Evolutionary conservation across 2,888 invertebrate genomes (phyloP).

Genomic region (Tipula unca): DNA sequence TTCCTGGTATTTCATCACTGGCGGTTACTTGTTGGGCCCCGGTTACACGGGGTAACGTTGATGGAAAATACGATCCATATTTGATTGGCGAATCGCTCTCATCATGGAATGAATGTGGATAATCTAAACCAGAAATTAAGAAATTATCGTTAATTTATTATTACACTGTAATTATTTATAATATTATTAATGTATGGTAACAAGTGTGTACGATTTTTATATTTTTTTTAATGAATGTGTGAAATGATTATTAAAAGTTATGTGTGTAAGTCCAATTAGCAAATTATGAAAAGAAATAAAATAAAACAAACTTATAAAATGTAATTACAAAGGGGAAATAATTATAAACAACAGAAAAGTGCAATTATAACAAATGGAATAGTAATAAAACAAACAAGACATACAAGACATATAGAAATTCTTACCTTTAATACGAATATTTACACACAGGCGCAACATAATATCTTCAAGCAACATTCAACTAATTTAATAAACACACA

Average conservation of each 20-base stretch:
- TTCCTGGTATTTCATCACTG: constrained; percentile 40
- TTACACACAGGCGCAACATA: not conserved
- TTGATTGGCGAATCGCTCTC: not conserved
- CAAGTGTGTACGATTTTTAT: not conserved
- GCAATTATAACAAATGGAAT: not conserved
- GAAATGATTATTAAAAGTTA: constrained; percentile 20
- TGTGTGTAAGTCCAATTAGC: constrained; percentile 15
- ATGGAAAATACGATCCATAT: constrained; percentile 34
- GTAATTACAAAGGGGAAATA: not conserved
- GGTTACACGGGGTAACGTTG: constrained; percentile 35
- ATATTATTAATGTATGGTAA: too few species aligned
- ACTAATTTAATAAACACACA: not conserved
- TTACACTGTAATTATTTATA: not conserved
- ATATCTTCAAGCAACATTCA: not conserved
- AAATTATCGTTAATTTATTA: not conserved
- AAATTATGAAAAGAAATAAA: not conserved
- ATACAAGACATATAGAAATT: not conserved
- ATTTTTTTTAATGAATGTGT: not conserved
- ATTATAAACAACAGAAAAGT: not conserved
- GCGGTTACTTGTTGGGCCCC: constrained; percentile 33
- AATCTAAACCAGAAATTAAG: constrained; percentile 42
- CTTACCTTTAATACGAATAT: not conserved
- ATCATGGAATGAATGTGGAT: constrained; percentile 57
- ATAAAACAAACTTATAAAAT: not conserved
- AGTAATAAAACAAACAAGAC: not conserved